Base-by-base conservation (phyloP, 2,797 vertebrate species). In the Oreonectes daqikongensis region DNA sequence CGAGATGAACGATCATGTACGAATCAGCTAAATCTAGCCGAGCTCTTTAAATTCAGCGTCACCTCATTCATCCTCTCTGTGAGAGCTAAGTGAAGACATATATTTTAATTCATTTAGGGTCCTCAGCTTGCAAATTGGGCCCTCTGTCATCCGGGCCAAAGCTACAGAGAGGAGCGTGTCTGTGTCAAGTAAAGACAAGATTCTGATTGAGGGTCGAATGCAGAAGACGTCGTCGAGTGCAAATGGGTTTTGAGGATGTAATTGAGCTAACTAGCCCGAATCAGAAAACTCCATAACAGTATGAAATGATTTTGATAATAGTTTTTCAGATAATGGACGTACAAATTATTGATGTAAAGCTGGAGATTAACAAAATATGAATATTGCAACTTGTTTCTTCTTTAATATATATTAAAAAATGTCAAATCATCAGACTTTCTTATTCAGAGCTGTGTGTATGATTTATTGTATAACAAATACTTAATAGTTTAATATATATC, bases 21-120 rank as follows among this genome's bases (percentile, higher is more conserved):
- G 57, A 68, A 60, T 76, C 53, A 26, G 30, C 10, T 48, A 59
- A 67, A 76, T 68, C 52, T 68, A 75, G 48, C 66, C 18, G 10
- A 60, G 73, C 64, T 26, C 53, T 38, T 42, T 72, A 40, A 66
- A 53, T 64, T 57, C 20, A 11, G 48, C 35, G 26, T 55, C 61
- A 70, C 61, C 72, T 66, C 67, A 69, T 68, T 72, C 69, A 55
- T 70, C 60, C 67, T 71, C 48, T 24, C 20, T 50, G 52, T 57
- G 40, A 59, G 72, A 11, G 22, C 40, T 38, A 67, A 72, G 42
- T 65, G 46, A 74, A 63, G 30, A 69, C 46, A 55, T 46, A 46
- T 66, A 69, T 75, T 70, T 55, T 35, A 75, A 78, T 72, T 53
- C 70, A 66, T 75, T 75, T 75, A 75, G 48, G 72, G 22, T 50